Percentiles rank a stretch among this genome's conserved stretches.
Evolutionary conservation across 2,797 vertebrate species (phyloP).

Genomic region (Tenualosa ilisha): DNA sequence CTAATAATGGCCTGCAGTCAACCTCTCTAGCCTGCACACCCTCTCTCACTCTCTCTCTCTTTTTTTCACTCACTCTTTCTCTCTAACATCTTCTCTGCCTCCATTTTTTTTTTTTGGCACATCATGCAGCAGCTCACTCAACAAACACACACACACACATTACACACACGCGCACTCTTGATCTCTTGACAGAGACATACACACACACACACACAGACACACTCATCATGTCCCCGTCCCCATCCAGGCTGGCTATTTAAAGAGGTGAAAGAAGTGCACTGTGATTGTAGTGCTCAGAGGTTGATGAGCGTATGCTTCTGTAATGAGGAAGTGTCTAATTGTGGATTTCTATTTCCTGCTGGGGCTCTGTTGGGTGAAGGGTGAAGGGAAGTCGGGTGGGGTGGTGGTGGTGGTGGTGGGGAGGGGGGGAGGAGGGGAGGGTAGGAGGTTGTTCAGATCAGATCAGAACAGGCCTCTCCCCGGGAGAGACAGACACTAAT

Average conservation of each 20-base stretch:
- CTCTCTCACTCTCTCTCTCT: slow-evolving; percentile 25
- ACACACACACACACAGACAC: neutral
- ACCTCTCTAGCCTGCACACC: slow-evolving; percentile 35
- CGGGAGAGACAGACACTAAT: neutral
- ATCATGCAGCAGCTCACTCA: neutral
- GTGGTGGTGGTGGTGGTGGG: no score
- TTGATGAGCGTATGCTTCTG: slow-evolving; percentile 76
- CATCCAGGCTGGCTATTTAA: slow-evolving; percentile 62
- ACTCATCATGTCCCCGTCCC: neutral
- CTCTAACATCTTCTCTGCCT: neutral
- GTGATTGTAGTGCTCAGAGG: slow-evolving; percentile 70
- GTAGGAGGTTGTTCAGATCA: no score
- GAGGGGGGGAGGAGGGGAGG: no score
- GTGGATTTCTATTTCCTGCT: slow-evolving; percentile 74
- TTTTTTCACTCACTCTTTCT: slow-evolving; percentile 30
- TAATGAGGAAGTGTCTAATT: slow-evolving; percentile 89
- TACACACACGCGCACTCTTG: neutral
- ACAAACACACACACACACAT: no score
- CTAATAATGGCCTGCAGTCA: slow-evolving; percentile 63
- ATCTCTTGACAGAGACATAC: neutral
- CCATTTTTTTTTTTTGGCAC: neutral
- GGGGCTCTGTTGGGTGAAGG: slow-evolving; percentile 68
- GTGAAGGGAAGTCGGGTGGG: slow-evolving; percentile 34
- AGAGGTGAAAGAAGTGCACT: slow-evolving; percentile 54
- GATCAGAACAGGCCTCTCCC: neutral